Evolutionary conservation across 2,113 vertebrate species (phyloP), one percentile per base, ranked within the genome.

Genomic region (Gopherus evgoodei): DNA sequence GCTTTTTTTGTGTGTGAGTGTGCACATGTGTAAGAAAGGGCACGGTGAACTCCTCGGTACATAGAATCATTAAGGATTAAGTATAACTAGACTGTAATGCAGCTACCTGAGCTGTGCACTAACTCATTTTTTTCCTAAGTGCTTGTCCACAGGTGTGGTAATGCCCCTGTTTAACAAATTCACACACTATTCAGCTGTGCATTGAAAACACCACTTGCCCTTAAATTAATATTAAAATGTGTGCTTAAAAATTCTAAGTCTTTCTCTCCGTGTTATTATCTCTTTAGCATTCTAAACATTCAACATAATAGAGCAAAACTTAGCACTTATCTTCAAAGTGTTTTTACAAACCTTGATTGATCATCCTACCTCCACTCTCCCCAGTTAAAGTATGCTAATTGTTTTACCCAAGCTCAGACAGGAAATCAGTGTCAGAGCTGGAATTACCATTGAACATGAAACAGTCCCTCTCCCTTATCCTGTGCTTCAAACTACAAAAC

Each of bases 301-400:
- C 90, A 87, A n/a, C 69, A 81, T 65, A 81, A 21, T 59, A 90
- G 96, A 94, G 84, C 27, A 16, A 4, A 86, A 13, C 83, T 95
- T 85, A 79, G 10, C 22, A 31, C 31, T 87, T 47, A 19, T 82
- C 88, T 22, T 69, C 2, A 0, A 81, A 88, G 7, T 87, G 75
- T 85, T 96, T 94, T 57, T 96, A 88, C 84, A 80, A 93, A 94
- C 83, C 3, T 3, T 13, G 81, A 90, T n/a, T 85, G 5, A 17
- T 81, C 54, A 89, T 65, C 27, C 86, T 83, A 91, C 88, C 93
- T 85, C 24, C 49, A 14, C 80, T 84, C 6, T 86, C 87, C 14
- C 2, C 47, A 9, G 76, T 90, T 84, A 69, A 25, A 35, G 31
- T 75, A 76, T 5, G 14, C 76, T 88, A 8, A 52, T 93, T 94